phyloP scores from a whole-genome alignment of 1,140 invertebrate genomes.

The Orchestia grillus region DNA sequence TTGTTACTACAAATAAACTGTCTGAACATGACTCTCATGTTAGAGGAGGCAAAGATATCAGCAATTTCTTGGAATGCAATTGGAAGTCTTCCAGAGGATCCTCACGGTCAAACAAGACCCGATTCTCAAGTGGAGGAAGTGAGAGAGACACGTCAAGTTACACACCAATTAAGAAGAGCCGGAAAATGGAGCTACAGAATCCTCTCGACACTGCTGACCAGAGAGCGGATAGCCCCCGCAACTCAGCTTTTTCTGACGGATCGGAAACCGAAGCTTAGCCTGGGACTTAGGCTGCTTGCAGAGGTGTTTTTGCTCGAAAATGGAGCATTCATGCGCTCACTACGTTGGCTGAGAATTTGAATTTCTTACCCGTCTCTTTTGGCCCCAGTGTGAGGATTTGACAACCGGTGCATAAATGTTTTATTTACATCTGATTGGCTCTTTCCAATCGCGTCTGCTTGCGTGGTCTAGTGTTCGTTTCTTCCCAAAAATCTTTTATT shows the following conservation, averaged over 20 bases:
- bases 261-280: neutral
- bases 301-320: neutral
- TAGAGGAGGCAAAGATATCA: neutral
- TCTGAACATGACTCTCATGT: neutral
- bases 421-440: neutral
- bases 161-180: neutral
- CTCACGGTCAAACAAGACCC: neutral
- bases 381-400: neutral
- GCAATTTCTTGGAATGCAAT: neutral
- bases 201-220: neutral
- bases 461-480: neutral
- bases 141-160: neutral
- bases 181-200: neutral
- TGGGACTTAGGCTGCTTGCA: neutral
- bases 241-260: neutral
- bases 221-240: neutral
- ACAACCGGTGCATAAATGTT: neutral
- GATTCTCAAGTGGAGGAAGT: neutral
- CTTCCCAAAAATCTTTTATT: neutral
- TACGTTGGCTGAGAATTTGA: neutral
- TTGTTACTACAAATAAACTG: neutral
- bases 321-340: neutral
- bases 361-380: neutral
- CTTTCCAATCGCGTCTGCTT: neutral
- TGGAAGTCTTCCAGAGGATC: neutral